phyloP scores from a whole-genome alignment of 2,797 vertebrate genomes.

The Pogonophryne albipinna region DNA sequence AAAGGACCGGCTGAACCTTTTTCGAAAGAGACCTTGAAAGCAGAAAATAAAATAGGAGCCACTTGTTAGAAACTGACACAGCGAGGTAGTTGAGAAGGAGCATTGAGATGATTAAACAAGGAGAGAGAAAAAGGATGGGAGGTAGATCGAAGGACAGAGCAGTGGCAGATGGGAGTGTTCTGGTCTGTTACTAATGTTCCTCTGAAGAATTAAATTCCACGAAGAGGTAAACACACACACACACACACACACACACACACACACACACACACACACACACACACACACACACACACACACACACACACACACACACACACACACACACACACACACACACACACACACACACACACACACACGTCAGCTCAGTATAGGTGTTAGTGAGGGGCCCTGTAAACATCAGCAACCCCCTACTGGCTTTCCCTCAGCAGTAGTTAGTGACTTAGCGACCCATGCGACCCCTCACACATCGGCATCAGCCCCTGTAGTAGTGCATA shows the following conservation, averaged over 20 bases:
- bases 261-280: too few species aligned
- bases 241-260: too few species aligned
- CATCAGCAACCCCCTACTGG: constrained; percentile 57
- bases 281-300: too few species aligned
- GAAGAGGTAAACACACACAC: constrained; percentile 61
- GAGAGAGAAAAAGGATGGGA: constrained; percentile 47
- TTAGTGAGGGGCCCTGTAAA: constrained; percentile 62
- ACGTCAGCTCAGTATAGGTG: constrained; percentile 49
- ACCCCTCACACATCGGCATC: constrained; percentile 47
- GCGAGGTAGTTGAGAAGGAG: constrained; percentile 21
- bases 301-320: too few species aligned
- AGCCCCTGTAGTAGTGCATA: constrained; percentile 54
- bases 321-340: too few species aligned
- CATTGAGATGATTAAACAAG: constrained; percentile 56
- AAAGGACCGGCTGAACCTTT: constrained; percentile 17
- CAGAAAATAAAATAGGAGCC: constrained; percentile 18
- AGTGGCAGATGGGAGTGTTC: constrained; percentile 76
- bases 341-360: constrained; percentile 6
- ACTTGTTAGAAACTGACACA: constrained; percentile 32
- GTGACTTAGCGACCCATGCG: constrained; percentile 73
- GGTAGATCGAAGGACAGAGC: constrained; percentile 60
- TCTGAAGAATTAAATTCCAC: constrained; percentile 74
- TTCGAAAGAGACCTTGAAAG: constrained; percentile 16
- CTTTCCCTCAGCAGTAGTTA: constrained; percentile 67
- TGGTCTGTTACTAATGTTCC: constrained; percentile 79